Conservation (phyloP, 2,888 invertebrate species). For the Carcina quercana region DNA sequence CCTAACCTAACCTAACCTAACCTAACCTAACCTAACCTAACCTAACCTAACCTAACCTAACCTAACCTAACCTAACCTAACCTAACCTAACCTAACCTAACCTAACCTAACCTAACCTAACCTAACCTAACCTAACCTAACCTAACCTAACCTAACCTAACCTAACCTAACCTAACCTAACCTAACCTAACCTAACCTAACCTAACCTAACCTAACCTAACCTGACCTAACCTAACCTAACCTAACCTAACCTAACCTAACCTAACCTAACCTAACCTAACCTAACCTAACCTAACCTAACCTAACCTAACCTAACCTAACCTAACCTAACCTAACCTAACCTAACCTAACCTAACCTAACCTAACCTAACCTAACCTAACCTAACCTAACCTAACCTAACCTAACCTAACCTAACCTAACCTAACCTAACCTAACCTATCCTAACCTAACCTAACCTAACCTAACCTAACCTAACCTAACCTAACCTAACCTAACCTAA, state of each 20-base stretch:
- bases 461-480: conserved; percentile 8
- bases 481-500: conserved; percentile 9
- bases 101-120: conserved; percentile 15
- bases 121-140: conserved; percentile 15
- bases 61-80: conserved; percentile 15
- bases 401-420: conserved; percentile 7
- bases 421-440: conserved; percentile 9
- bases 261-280: conserved; percentile 9
- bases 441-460: conserved; percentile 9
- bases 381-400: conserved; percentile 9
- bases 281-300: conserved; percentile 8
- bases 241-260: conserved; percentile 8
- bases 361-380: conserved; percentile 9
- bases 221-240: conserved; percentile 8
- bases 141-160: conserved; percentile 9
- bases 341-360: conserved; percentile 8
- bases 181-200: conserved; percentile 4
- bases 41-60: conserved; percentile 14
- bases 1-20: not conserved
- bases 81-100: conserved; percentile 13
- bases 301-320: conserved; percentile 8
- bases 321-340: conserved; percentile 7
- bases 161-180: conserved; percentile 6
- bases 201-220: conserved; percentile 4
- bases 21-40: conserved; percentile 12